Evolutionary conservation across 2,888 invertebrate species (phyloP).

Genomic region (Scaptomyza caliginosa): DNA sequence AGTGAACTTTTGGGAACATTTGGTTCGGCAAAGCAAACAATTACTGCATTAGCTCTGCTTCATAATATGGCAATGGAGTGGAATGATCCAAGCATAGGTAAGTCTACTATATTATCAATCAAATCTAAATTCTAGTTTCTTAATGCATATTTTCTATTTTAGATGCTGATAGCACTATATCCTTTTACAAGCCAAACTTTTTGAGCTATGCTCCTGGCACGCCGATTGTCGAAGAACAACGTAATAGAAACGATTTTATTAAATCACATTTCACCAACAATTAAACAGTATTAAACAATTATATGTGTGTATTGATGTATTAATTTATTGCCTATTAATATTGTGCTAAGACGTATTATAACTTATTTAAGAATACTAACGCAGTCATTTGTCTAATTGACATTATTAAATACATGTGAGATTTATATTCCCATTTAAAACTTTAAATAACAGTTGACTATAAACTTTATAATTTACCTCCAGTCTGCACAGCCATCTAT

Average conservation of each 20-base stretch:
- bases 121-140: neutral
- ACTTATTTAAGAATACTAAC: neutral
- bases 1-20: constrained; percentile 66
- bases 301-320: neutral
- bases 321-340: neutral
- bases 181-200: constrained; percentile 43
- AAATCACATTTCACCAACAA: constrained; percentile 60
- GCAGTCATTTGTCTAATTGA: neutral
- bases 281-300: constrained; percentile 7
- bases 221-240: constrained; percentile 49
- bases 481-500: neutral
- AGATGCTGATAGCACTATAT: constrained; percentile 50
- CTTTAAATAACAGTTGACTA: neutral
- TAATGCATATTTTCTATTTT: neutral
- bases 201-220: constrained; percentile 12
- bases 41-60: constrained; percentile 74
- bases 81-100: constrained; percentile 71
- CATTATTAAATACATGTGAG: neutral
- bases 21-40: constrained; percentile 67
- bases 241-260: constrained; percentile 69
- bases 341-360: neutral
- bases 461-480: too few relatives aligned
- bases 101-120: neutral
- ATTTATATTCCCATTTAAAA: neutral
- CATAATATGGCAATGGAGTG: constrained; percentile 82